Evolutionary conservation across 1,140 invertebrate genomes (phyloP).

Genomic region (Liolophura sinensis): DNA sequence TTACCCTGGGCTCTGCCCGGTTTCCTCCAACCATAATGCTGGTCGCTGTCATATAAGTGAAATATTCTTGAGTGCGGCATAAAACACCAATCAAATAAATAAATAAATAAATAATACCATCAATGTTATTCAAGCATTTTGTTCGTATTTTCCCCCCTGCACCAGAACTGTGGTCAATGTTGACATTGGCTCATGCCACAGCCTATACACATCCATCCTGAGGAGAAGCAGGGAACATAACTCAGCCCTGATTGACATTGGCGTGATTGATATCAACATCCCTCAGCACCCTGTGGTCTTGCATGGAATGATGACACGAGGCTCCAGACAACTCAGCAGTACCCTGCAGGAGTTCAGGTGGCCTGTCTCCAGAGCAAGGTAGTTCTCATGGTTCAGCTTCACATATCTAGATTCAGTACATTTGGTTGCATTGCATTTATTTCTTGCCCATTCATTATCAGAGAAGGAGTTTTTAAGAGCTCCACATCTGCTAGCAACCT

Average conservation of each 20-base stretch:
- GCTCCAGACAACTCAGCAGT: slow-evolving; percentile 78
- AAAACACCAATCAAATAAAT: too few species aligned
- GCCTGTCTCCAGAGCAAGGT: slow-evolving; percentile 36
- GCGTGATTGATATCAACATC: slow-evolving; percentile 89
- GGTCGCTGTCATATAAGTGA: too few species aligned
- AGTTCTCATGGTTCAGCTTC: neutral
- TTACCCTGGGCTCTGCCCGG: too few species aligned
- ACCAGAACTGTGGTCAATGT: slow-evolving; percentile 88
- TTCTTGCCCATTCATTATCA: too few species aligned
- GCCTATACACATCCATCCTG: slow-evolving; percentile 70
- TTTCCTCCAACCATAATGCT: too few species aligned
- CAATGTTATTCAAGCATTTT: neutral
- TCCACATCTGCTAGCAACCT: too few species aligned
- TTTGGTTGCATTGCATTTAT: too few species aligned
- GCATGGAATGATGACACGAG: slow-evolving; percentile 95
- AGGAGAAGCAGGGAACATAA: slow-evolving; percentile 79
- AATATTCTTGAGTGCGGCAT: too few species aligned
- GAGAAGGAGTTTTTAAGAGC: too few species aligned
- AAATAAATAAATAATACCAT: neutral
- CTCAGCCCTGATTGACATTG: slow-evolving; percentile 83
- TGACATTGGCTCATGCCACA: slow-evolving; percentile 88
- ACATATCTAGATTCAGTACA: too few species aligned
- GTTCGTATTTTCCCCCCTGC: slow-evolving; percentile 14
- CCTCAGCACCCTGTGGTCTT: slow-evolving; percentile 95
- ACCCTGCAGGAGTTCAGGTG: slow-evolving; percentile 55